A percentile compares a stretch with the other conserved stretches of the same genome.
These are phyloP conservation scores for Antidorcas marsupialis DNA, from an alignment of 2,113 vertebrate genomes.

Conservation along the genomic window DNA sequence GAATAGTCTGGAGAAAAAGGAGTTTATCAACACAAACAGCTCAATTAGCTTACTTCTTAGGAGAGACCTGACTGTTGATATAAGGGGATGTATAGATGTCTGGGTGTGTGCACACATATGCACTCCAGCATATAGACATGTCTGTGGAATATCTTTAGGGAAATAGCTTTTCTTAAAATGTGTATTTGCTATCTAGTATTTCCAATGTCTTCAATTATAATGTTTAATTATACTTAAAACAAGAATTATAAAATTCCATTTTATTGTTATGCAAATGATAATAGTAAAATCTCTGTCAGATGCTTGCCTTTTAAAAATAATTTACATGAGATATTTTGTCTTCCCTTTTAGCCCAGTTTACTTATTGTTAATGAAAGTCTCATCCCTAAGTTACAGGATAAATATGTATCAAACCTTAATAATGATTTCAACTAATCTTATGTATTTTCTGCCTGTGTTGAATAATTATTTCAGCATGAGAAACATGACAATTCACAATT, in stretches of 20 bases:
- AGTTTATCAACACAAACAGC: constrained; percentile 97
- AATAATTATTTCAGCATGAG: constrained; percentile 10
- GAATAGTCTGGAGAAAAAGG: constrained; percentile 92
- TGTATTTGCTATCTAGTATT: constrained; percentile 33
- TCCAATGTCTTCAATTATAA: neutral
- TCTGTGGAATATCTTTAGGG: constrained; percentile 1
- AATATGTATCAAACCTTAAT: constrained; percentile 14
- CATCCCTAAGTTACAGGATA: constrained; percentile 29
- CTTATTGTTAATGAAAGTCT: constrained; percentile 41
- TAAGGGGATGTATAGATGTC: constrained; percentile 67
- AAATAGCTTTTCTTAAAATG: constrained; percentile 41
- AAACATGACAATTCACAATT: neutral
- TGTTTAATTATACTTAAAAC: constrained; percentile 47
- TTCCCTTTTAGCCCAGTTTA: neutral
- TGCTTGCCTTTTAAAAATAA: constrained; percentile 44
- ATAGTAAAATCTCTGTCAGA: constrained; percentile 12
- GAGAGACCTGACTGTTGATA: constrained; percentile 91
- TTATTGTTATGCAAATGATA: constrained; percentile 55
- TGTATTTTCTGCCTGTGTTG: constrained; percentile 15
- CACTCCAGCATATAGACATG: constrained; percentile 11
- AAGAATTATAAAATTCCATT: constrained; percentile 48
- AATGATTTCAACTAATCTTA: constrained; percentile 26
- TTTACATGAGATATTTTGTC: constrained; percentile 33
- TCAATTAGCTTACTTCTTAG: constrained; percentile 96
- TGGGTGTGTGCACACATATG: neutral